A percentile compares a stretch with the other conserved stretches of the same genome.
These are phyloP conservation scores for Acromyrmex heyeri DNA, from an alignment of 1,140 invertebrate genomes.

Conservation along the genomic window DNA sequence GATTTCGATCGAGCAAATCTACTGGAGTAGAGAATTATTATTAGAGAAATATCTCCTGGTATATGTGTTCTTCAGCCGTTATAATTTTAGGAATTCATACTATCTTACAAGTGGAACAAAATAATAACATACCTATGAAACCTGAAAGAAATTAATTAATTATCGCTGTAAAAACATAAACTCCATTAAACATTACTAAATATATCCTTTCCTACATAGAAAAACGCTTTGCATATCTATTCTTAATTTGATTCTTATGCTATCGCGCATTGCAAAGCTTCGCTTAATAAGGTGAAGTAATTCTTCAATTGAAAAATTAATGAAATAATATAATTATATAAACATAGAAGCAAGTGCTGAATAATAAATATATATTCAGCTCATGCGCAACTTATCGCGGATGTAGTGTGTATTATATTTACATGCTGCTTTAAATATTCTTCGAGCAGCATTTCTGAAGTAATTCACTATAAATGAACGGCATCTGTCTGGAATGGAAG, in stretches of 20 bases:
- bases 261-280: slow-evolving; percentile 65
- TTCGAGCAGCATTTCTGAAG: slow-evolving; percentile 43
- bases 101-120: slow-evolving; percentile 85
- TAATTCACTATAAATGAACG: slow-evolving; percentile 57
- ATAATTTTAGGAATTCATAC: slow-evolving; percentile 76
- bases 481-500: slow-evolving; percentile 45
- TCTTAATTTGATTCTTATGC: slow-evolving; percentile 70
- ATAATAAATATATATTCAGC: slow-evolving; percentile 62
- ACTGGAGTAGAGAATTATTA: slow-evolving; percentile 78
- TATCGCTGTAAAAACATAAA: slow-evolving; percentile 84
- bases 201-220: slow-evolving; percentile 57
- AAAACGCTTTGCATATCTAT: slow-evolving; percentile 60
- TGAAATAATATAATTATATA: slow-evolving; percentile 63
- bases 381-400: slow-evolving; percentile 52
- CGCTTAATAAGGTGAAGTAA: slow-evolving; percentile 56
- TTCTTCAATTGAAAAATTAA: slow-evolving; percentile 58
- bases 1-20: slow-evolving; percentile 77
- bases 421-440: slow-evolving; percentile 56
- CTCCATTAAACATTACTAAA: slow-evolving; percentile 71
- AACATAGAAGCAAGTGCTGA: slow-evolving; percentile 51
- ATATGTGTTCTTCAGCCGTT: slow-evolving; percentile 78
- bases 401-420: slow-evolving; percentile 61
- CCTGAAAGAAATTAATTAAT: slow-evolving; percentile 82
- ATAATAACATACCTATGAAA: slow-evolving; percentile 87
- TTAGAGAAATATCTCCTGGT: slow-evolving; percentile 78